Evolutionary conservation across 2,888 invertebrate genomes (phyloP).

Genomic region (Cephus sareptanus): DNA sequence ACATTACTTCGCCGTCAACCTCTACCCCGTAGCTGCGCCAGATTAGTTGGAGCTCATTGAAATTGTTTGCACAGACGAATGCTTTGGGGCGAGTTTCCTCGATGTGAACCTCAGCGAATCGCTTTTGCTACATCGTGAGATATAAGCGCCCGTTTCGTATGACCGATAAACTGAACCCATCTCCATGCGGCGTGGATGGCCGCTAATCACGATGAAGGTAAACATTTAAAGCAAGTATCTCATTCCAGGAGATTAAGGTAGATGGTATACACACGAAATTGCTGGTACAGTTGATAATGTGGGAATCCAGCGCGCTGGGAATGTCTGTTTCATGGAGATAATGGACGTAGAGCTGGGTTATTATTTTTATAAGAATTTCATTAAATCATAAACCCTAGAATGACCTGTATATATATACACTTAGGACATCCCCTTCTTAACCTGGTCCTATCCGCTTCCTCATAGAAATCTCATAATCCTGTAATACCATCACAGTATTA

Average conservation of each 20-base stretch:
- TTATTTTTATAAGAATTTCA: neutral
- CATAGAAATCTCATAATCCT: neutral
- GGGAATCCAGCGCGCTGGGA: neutral
- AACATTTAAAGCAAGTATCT: slow-evolving; percentile 1
- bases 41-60: slow-evolving; percentile 38
- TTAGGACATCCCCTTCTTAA: neutral
- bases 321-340: neutral
- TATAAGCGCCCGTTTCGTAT: slow-evolving; percentile 18
- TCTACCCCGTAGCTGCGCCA: slow-evolving; percentile 19
- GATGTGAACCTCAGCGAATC: slow-evolving; percentile 37
- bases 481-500: neutral
- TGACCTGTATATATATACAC: neutral
- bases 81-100: slow-evolving; percentile 33
- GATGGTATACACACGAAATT: neutral
- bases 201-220: neutral
- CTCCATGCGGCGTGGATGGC: neutral
- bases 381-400: neutral
- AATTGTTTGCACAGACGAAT: slow-evolving; percentile 39
- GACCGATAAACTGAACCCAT: neutral
- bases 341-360: neutral
- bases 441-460: neutral
- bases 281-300: neutral
- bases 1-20: neutral
- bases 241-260: neutral
- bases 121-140: slow-evolving; percentile 19